Evolutionary conservation across 2,888 invertebrate species (phyloP).

Genomic region (Acronicta leporina): DNA sequence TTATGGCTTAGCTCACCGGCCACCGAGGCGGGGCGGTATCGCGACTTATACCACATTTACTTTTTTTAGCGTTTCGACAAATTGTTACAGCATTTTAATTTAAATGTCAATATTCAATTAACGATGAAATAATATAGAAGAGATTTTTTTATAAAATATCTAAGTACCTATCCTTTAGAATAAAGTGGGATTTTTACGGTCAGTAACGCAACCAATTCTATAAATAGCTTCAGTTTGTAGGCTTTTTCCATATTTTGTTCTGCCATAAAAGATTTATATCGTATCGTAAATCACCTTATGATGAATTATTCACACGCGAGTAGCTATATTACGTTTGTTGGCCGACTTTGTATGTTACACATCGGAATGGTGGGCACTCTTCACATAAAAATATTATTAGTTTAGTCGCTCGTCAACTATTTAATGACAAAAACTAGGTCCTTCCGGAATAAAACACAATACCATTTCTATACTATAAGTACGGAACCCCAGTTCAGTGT

Average conservation of each 20-base stretch:
- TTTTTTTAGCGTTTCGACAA: conserved; percentile 59
- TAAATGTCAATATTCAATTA: conserved; percentile 38
- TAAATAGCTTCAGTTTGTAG: conserved; percentile 43
- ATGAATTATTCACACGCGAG: conserved; percentile 55
- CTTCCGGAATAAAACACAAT: neutral
- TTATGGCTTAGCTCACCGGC: conserved; percentile 73
- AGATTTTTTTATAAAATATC: neutral
- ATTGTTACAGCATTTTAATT: conserved; percentile 58
- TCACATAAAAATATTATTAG: neutral
- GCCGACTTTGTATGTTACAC: conserved; percentile 9
- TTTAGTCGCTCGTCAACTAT: neutral
- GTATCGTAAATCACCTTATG: conserved; percentile 45
- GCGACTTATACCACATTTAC: conserved; percentile 45
- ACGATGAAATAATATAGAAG: conserved; percentile 6
- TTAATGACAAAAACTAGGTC: neutral
- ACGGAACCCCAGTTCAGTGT: conserved; percentile 45
- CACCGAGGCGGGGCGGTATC: conserved; percentile 53
- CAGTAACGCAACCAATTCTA: conserved; percentile 34
- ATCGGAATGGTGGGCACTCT: conserved; percentile 6
- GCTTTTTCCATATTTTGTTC: conserved; percentile 47
- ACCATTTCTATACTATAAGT: neutral
- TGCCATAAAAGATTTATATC: conserved; percentile 50
- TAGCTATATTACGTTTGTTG: conserved; percentile 36
- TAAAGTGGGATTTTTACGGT: conserved; percentile 30
- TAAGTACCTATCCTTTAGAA: conserved; percentile 9